Evolutionary conservation across 2,113 vertebrate species (phyloP).

Genomic region (Mirounga angustirostris): DNA sequence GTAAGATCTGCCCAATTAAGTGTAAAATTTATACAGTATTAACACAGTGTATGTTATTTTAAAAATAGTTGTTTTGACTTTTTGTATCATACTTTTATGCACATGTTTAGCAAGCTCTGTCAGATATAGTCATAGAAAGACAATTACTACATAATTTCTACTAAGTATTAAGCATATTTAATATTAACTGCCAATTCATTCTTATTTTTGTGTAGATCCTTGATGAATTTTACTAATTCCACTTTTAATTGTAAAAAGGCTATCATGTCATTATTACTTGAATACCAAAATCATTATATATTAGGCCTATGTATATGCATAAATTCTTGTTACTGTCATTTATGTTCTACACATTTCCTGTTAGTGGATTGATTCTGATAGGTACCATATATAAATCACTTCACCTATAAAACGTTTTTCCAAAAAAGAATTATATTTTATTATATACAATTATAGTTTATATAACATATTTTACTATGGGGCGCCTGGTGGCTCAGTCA

Average conservation of each 20-base stretch:
- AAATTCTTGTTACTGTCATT: neutral
- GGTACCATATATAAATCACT: neutral
- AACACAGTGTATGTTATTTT: neutral
- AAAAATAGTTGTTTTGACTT: neutral
- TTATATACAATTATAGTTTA: neutral
- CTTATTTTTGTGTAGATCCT: neutral
- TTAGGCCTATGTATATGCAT: neutral
- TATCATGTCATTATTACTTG: neutral
- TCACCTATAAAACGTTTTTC: neutral
- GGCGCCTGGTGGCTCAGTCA: neutral
- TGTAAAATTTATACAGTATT: slow-evolving; percentile 38
- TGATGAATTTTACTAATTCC: neutral
- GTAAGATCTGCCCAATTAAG: neutral
- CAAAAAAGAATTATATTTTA: neutral
- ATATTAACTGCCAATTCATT: slow-evolving; percentile 16
- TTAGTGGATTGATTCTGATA: neutral
- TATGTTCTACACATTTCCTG: neutral
- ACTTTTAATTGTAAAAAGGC: slow-evolving; percentile 6
- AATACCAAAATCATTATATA: neutral
- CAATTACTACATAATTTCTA: neutral
- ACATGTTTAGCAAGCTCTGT: neutral
- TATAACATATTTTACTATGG: neutral
- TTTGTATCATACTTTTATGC: neutral
- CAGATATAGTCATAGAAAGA: neutral
- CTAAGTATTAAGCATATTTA: neutral